These are phyloP conservation scores for Karalla daura DNA, from an alignment of 2,797 vertebrate genomes.

Conservation along the genomic window DNA sequence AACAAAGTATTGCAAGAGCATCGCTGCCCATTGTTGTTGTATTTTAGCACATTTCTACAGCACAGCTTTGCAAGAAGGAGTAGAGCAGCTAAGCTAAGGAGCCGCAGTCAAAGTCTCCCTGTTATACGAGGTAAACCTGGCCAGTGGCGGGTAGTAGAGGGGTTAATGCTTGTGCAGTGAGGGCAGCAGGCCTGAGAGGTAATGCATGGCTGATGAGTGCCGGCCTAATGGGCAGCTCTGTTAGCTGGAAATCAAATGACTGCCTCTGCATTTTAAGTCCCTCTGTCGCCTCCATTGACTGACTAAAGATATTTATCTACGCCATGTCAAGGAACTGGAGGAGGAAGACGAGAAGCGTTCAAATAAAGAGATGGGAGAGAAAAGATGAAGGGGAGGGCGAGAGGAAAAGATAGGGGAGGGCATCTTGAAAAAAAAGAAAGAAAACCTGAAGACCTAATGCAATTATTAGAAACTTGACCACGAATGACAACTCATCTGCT, in stretches of 20 bases:
- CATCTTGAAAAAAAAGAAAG: slow-evolving; percentile 57
- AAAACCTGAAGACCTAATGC: slow-evolving; percentile 72
- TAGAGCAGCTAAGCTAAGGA: background rate
- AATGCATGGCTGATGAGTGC: slow-evolving; percentile 82
- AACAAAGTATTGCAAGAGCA: no score
- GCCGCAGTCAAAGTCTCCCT: background rate
- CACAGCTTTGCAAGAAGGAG: background rate
- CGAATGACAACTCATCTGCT: slow-evolving; percentile 80
- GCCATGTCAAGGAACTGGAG: slow-evolving; percentile 60
- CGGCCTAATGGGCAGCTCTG: slow-evolving; percentile 81
- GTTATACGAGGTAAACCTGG: slow-evolving; percentile 14
- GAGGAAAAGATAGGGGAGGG: slow-evolving; percentile 30
- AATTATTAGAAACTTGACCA: slow-evolving; percentile 83
- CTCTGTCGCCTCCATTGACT: slow-evolving; percentile 76
- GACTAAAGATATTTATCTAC: slow-evolving; percentile 82
- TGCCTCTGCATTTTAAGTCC: slow-evolving; percentile 83
- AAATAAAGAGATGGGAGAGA: slow-evolving; percentile 46
- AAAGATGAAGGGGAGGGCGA: slow-evolving; percentile 34
- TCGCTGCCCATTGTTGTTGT: no score
- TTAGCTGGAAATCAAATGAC: slow-evolving; percentile 83
- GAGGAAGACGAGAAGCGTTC: slow-evolving; percentile 10
- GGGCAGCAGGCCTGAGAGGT: slow-evolving; percentile 65
- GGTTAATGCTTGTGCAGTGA: slow-evolving; percentile 62
- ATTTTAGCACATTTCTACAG: no score
- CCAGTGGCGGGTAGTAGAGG: slow-evolving; percentile 40